These are phyloP conservation scores for Cheilosia soror DNA, from an alignment of 2,888 invertebrate genomes.

Conservation along the genomic window DNA sequence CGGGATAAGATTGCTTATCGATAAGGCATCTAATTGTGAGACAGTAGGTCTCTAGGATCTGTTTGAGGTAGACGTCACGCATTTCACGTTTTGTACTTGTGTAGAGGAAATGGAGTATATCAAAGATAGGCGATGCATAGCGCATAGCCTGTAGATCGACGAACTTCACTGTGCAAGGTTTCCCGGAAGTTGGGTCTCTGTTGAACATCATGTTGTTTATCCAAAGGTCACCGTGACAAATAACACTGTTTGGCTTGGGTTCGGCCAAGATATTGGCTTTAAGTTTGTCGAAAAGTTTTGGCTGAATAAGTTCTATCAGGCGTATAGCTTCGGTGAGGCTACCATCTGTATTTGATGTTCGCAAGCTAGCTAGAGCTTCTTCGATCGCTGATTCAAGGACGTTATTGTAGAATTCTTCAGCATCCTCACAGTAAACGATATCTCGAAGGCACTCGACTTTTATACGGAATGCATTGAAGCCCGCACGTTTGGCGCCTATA, in stretches of 20 bases:
- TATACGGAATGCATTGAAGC: constrained; percentile 76
- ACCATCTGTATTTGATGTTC: constrained; percentile 80
- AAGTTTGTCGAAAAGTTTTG: constrained; percentile 78
- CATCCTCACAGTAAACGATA: constrained; percentile 81
- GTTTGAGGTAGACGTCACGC: constrained; percentile 79
- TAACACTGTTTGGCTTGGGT: constrained; percentile 78
- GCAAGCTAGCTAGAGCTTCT: constrained; percentile 80
- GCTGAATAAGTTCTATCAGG: constrained; percentile 79
- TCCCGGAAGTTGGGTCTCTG: constrained; percentile 40
- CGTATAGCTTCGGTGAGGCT: constrained; percentile 79
- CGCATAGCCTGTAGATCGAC: constrained; percentile 83
- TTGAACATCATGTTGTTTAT: constrained; percentile 83
- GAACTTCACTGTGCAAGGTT: constrained; percentile 79
- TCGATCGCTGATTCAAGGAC: constrained; percentile 80
- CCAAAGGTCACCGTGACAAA: constrained; percentile 83
- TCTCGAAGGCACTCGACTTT: constrained; percentile 79
- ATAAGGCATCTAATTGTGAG: constrained; percentile 78
- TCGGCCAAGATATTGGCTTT: constrained; percentile 78
- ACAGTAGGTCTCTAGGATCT: constrained; percentile 80
- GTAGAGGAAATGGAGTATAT: constrained; percentile 82
- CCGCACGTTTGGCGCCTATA: constrained; percentile 79
- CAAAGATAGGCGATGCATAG: constrained; percentile 81
- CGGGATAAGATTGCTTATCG: constrained; percentile 75
- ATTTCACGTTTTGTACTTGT: constrained; percentile 81
- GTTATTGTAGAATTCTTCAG: constrained; percentile 80